phyloP scores from a whole-genome alignment of 2,113 vertebrate species.

The Columba livia region DNA sequence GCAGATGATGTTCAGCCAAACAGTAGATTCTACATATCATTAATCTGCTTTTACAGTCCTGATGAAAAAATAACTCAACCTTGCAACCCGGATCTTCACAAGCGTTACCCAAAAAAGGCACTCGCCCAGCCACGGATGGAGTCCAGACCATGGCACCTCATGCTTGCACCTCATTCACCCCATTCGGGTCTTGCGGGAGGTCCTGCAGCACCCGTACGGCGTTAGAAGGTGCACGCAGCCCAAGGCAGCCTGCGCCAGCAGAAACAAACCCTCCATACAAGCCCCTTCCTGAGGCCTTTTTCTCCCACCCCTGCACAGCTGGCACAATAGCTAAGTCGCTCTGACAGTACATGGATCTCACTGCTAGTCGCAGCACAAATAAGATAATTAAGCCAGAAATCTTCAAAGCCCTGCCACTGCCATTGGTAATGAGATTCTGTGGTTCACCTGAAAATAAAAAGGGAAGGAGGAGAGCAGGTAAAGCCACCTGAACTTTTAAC shows the following conservation, averaged over 20 bases:
- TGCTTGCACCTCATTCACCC: neutral
- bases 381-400: slow-evolving; percentile 42
- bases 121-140: neutral
- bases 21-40: neutral
- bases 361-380: neutral
- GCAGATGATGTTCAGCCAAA: neutral
- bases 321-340: neutral
- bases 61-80: too few relatives aligned
- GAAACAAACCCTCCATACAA: neutral
- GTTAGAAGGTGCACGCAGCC: neutral
- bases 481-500: neutral
- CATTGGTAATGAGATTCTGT: neutral
- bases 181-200: neutral
- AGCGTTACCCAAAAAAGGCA: neutral
- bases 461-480: neutral
- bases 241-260: accelerated
- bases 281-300: neutral
- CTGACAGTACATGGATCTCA: neutral
- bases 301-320: neutral
- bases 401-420: slow-evolving; percentile 38
- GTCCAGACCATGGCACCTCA: neutral
- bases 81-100: neutral
- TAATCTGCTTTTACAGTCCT: neutral
- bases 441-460: slow-evolving; percentile 3
- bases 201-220: neutral